phyloP scores from a whole-genome alignment of 2,113 vertebrate genomes.

The Eubucco bourcierii region DNA sequence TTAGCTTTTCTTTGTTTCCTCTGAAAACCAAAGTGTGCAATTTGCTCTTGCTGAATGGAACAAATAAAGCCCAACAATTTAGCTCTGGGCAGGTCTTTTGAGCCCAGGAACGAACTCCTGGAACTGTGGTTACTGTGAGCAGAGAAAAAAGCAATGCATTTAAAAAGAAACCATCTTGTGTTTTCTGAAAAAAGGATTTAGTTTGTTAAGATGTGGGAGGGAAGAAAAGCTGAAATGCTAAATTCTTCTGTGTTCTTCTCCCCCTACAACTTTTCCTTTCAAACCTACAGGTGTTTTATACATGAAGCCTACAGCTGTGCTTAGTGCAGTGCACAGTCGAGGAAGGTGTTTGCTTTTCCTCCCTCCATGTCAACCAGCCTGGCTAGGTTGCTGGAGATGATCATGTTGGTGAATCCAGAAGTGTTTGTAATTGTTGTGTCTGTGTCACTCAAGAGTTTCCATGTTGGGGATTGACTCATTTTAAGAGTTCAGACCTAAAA shows the following conservation, averaged over 20 bases:
- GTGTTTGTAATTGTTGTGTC: background rate
- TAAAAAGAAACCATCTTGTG: background rate
- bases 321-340: no score
- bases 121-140: background rate
- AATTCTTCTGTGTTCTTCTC: background rate
- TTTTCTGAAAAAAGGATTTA: background rate
- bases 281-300: background rate
- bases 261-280: background rate
- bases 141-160: background rate
- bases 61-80: background rate
- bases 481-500: background rate
- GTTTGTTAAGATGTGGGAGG: background rate
- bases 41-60: background rate
- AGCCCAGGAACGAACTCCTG: background rate
- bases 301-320: fast-evolving
- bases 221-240: background rate
- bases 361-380: background rate
- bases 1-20: constrained; percentile 35
- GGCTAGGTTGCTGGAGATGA: background rate
- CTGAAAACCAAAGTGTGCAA: background rate
- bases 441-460: background rate
- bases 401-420: background rate
- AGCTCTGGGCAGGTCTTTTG: constrained; percentile 8
- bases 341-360: background rate
- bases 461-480: background rate